Conservation (phyloP, 2,113 vertebrate genomes). For the Erythrocercus mccallii region DNA sequence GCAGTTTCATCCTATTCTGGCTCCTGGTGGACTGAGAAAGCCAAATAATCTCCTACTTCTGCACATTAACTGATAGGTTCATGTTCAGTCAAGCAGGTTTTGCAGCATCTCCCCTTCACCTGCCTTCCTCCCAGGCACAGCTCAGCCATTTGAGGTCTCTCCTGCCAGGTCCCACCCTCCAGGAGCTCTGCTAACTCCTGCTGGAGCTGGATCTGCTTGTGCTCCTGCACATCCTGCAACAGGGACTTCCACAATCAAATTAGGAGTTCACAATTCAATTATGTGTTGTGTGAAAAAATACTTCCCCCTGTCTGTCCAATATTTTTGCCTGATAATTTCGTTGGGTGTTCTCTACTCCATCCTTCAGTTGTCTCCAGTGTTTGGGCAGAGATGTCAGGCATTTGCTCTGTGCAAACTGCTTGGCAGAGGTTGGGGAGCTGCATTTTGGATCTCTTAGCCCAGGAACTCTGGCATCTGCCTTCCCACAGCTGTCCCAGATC, state of each 20-base stretch:
- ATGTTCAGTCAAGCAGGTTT: background rate
- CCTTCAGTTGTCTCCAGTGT: background rate
- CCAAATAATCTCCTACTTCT: background rate
- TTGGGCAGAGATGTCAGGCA: background rate
- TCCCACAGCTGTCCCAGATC: constrained; percentile 13
- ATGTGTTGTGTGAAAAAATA: background rate
- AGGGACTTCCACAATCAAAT: background rate
- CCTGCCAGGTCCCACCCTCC: background rate
- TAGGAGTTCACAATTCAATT: constrained; percentile 2
- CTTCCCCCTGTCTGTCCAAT: background rate
- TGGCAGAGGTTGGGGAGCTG: background rate
- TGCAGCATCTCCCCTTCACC: background rate
- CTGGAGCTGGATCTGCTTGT: background rate
- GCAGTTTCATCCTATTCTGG: background rate
- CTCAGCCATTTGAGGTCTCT: background rate
- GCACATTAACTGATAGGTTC: background rate
- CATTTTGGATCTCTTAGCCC: background rate
- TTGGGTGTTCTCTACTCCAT: background rate
- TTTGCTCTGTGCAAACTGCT: background rate
- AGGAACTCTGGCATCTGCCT: background rate
- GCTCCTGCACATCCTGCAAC: background rate
- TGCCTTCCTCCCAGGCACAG: background rate
- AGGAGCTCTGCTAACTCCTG: background rate
- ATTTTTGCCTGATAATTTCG: background rate
- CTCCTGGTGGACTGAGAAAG: background rate